A percentile compares a stretch with the other conserved stretches of the same genome.
Evolutionary conservation across 2,797 vertebrate species (phyloP).

Genomic region (Sylvia borin): DNA sequence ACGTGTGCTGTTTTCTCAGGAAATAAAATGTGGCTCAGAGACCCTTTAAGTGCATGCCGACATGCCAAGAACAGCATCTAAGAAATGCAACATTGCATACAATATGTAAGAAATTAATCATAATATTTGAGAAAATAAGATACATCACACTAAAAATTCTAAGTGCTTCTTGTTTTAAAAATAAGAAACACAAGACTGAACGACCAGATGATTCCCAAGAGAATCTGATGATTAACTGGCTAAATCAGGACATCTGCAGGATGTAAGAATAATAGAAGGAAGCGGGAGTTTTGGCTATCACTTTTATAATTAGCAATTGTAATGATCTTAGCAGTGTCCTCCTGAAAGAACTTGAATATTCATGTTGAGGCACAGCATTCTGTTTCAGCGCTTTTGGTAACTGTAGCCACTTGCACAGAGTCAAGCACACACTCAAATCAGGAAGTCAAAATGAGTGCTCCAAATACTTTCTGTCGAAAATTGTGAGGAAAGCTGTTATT

Average conservation of each 20-base stretch:
- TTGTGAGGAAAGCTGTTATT: slow-evolving; percentile 58
- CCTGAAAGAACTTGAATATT: slow-evolving; percentile 55
- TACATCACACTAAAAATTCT: background rate
- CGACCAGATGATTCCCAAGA: slow-evolving; percentile 59
- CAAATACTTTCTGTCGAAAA: slow-evolving; percentile 7
- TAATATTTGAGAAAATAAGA: slow-evolving; percentile 1
- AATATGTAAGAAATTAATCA: slow-evolving; percentile 22
- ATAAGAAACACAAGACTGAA: background rate
- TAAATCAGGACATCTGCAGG: slow-evolving; percentile 77
- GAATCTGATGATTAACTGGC: slow-evolving; percentile 62
- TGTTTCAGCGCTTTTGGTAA: slow-evolving; percentile 36
- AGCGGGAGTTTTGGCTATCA: slow-evolving; percentile 58
- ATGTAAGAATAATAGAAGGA: slow-evolving; percentile 79
- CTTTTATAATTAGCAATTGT: slow-evolving; percentile 76
- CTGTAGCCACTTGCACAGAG: slow-evolving; percentile 35
- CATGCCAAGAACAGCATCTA: background rate
- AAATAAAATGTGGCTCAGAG: background rate
- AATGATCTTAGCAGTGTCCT: slow-evolving; percentile 64
- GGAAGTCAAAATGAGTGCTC: slow-evolving; percentile 37
- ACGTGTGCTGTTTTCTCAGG: background rate
- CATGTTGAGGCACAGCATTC: slow-evolving; percentile 20
- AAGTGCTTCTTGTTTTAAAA: background rate
- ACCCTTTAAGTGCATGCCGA: background rate
- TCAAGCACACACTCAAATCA: slow-evolving; percentile 52
- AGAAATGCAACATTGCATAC: background rate